Evolutionary conservation across 1,140 invertebrate species (phyloP), one percentile per base, ranked within the genome.

Genomic region (Scaptomyza montana): DNA sequence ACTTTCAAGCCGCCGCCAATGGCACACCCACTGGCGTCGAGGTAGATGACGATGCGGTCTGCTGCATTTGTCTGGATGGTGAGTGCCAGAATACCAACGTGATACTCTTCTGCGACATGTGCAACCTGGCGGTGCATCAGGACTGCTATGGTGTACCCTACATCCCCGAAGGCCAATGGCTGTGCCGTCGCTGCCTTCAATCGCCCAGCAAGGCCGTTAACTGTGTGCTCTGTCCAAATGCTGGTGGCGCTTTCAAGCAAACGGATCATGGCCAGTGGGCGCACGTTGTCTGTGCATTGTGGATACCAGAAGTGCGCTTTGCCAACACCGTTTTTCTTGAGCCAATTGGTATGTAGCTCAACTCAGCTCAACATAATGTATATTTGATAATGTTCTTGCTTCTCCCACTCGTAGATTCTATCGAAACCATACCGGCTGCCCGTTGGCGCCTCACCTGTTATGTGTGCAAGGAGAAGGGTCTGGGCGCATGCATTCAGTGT

Each of bases 71-170:
- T 78, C 96, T 96, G 94, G 96, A 97, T 82, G 98, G 98, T 9
- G 98, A 99, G 91, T 99, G 98, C 82, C 91, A 92, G 62, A 92
- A 92, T 75, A 92, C 91, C 6, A 92, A 92, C 78, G 93, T 93
- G 21, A 95, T 95, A 67, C 93, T 99, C 36, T 99, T 99, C 92
- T 99, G 99, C 93, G 99, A 99, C 93, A 99, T 99, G 98, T 99
- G 98, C 92, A 99, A 99, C 93, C 93, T 99, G 30, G 98, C 98
- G 16, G 98, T 99, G 16, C 98, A 99, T 93, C 98, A 99, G 92
- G 99, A 99, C 93, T 99, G 99, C 92, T 99, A 99, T 93, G 99
- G 99, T 53, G 98, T 91, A 51, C 98, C 98, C 13, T 99, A 99
- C 90, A 99, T 99, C 86, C 99, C 99, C 0, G 98, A 99, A 92